Evolutionary conservation across 2,113 vertebrate genomes (phyloP), one percentile per base, ranked within the genome.

Genomic region (Herpetotheres cachinnans): DNA sequence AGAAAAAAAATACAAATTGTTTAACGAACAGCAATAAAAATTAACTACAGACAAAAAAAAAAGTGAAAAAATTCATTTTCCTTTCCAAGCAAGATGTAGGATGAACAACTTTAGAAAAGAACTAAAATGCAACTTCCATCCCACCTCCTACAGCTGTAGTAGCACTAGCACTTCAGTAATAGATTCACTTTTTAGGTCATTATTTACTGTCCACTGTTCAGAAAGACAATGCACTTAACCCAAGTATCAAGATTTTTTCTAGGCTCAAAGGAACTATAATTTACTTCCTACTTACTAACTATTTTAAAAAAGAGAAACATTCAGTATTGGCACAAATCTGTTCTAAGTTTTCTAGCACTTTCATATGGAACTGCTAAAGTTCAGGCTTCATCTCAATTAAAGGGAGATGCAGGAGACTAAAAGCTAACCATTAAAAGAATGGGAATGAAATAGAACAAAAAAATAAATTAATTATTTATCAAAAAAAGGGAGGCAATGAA

Each of bases 271-370:
- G 46, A 50, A 93, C 21, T 42, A 36, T 65, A 80, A 89, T 95
- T 93, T 92, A 73, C 73, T 95, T 74, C 77, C 63, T 77, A 67
- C 74, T 65, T 88, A n/a, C 46, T 86, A 69, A 44, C 58, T 89
- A n/a, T 78, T 95, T 94, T 95, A 83, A 13, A 76, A 79, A 94
- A 76, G 42, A 91, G 2, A 92, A 91, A 90, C 67, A 78, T 10
- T 82, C 52, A 10, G 26, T 71, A 85, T 36, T 42, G 42, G 49
- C 82, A 86, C 25, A 81, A 86, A 62, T 80, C 27, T 85, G 36
- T 58, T 32, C 15, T 47, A 86, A 77, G 52, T 90, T 90, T 77
- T 90, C 50, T 71, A 90, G 55, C 34, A 73, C 50, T 67, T 56
- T 80, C 26, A 16, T 10, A 55, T 3, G 13, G 10, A 90, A 89